Evolutionary conservation across 2,888 invertebrate species (phyloP).

Genomic region (Diloba caeruleocephala): DNA sequence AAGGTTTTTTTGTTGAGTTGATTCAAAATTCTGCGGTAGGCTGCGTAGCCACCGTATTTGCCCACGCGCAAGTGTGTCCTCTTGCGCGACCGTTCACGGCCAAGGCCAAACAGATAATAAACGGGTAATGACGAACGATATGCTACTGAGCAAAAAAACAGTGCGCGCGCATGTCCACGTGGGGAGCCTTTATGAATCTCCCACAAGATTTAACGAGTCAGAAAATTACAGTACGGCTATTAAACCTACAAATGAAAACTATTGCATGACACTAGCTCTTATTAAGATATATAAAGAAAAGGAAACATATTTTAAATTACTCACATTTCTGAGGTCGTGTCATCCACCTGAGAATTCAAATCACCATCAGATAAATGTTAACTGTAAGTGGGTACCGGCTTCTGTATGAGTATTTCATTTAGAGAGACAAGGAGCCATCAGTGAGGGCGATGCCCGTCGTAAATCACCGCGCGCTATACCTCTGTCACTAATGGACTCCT

Average conservation of each 20-base stretch:
- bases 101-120: slow-evolving; percentile 86
- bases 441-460: slow-evolving; percentile 57
- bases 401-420: slow-evolving; percentile 62
- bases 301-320: slow-evolving; percentile 8
- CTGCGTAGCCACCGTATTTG: slow-evolving; percentile 65
- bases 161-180: slow-evolving; percentile 77
- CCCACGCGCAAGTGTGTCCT: slow-evolving; percentile 74
- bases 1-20: slow-evolving; percentile 57
- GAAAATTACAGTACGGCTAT: slow-evolving; percentile 78
- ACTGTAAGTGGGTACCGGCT: slow-evolving; percentile 52
- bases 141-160: slow-evolving; percentile 76
- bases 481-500: slow-evolving; percentile 64
- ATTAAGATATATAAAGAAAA: slow-evolving; percentile 19
- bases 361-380: slow-evolving; percentile 59
- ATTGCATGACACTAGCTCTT: slow-evolving; percentile 58
- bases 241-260: slow-evolving; percentile 68
- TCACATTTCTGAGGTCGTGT: slow-evolving; percentile 30
- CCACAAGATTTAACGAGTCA: slow-evolving; percentile 80
- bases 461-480: slow-evolving; percentile 62
- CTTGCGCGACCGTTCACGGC: slow-evolving; percentile 85
- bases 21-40: slow-evolving; percentile 65
- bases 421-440: slow-evolving; percentile 67
- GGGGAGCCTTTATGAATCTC: slow-evolving; percentile 78
- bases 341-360: slow-evolving; percentile 58
- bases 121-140: slow-evolving; percentile 83